Evolutionary conservation across 2,797 vertebrate species (phyloP).

Genomic region (Neosilurus mollespiculum): DNA sequence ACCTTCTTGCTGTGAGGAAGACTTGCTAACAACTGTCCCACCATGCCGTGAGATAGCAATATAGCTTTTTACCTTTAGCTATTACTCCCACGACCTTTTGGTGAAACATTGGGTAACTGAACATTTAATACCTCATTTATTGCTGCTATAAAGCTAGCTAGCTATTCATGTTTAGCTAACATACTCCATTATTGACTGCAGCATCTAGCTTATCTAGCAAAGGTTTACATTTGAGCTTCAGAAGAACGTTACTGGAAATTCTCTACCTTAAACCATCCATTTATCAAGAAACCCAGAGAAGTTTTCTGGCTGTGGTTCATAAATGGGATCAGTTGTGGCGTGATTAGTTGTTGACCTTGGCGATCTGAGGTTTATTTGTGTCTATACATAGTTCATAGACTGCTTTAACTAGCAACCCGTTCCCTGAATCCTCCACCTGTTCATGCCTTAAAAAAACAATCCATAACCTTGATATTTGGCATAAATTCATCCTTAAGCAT

Average conservation of each 20-base stretch:
- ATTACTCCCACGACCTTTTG: background rate
- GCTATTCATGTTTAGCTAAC: background rate
- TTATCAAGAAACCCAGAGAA: background rate
- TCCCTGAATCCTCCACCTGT: slow-evolving; percentile 75
- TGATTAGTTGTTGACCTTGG: slow-evolving; percentile 19
- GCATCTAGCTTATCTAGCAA: background rate
- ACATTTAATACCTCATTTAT: background rate
- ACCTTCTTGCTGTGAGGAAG: too few species aligned
- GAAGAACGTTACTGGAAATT: background rate
- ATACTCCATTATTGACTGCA: too few species aligned
- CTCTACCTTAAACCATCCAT: background rate
- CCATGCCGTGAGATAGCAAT: background rate
- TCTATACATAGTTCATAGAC: slow-evolving; percentile 70
- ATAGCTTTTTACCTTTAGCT: background rate
- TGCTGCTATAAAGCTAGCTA: background rate
- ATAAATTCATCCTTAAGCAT: background rate
- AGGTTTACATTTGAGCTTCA: background rate
- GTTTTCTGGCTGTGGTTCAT: background rate
- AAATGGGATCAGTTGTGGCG: background rate
- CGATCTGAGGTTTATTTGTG: slow-evolving; percentile 62
- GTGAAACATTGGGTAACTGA: background rate
- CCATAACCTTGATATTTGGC: background rate
- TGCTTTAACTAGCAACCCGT: slow-evolving; percentile 64
- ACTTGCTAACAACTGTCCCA: too few species aligned
- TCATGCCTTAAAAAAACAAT: slow-evolving; percentile 62